Evolutionary conservation across 2,888 invertebrate species (phyloP).

Genomic region (Serripes groenlandicus): DNA sequence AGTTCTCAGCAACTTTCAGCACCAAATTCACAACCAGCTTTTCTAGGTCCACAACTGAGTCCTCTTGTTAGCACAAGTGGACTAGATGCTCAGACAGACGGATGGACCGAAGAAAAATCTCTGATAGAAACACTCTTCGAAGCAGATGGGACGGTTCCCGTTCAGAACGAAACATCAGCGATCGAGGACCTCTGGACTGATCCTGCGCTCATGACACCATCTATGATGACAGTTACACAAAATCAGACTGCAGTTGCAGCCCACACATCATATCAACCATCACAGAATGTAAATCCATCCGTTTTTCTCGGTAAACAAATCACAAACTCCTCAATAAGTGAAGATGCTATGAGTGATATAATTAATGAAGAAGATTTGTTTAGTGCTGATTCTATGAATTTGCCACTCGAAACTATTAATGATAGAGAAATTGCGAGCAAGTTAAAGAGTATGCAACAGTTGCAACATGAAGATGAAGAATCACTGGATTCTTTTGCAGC

Average conservation of each 20-base stretch:
- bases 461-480: not conserved
- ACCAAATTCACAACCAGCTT: not conserved
- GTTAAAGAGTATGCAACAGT: conserved; percentile 8
- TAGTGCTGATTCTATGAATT: not conserved
- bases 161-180: not conserved
- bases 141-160: not conserved
- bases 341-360: not conserved
- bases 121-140: conserved; percentile 37
- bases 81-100: not conserved
- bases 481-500: not conserved
- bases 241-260: not conserved
- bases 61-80: not conserved
- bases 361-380: not conserved
- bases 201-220: not conserved
- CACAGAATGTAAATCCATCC: not conserved
- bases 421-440: not conserved
- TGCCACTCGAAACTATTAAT: not conserved
- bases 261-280: not conserved
- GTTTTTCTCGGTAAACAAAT: conserved; percentile 1
- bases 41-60: not conserved
- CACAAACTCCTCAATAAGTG: not conserved
- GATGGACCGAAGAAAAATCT: conserved; percentile 21
- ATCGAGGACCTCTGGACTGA: not conserved
- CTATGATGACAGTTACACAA: not conserved
- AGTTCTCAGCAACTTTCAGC: not conserved